phyloP scores from a whole-genome alignment of 2,888 invertebrate species.

The Acanthosepion esculentum region DNA sequence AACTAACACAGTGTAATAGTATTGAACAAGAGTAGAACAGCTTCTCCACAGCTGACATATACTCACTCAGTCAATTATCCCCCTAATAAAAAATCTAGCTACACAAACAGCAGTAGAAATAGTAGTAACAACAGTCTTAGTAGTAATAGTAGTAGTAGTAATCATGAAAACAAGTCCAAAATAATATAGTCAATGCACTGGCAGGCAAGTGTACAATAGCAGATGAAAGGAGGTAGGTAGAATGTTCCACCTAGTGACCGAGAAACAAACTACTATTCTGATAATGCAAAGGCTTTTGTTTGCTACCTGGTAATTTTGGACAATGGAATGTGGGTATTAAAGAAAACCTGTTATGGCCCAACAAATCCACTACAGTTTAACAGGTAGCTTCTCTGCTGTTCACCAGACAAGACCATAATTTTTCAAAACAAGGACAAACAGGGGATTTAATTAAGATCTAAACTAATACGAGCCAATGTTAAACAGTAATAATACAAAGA shows the following conservation, averaged over 20 bases:
- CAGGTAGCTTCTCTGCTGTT: constrained; percentile 22
- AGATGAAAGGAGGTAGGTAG: not conserved
- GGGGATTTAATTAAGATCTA: constrained; percentile 25
- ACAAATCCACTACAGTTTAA: not conserved
- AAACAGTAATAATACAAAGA: constrained; percentile 16
- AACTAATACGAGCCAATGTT: not conserved
- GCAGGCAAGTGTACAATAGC: constrained; percentile 8
- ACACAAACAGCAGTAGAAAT: not conserved
- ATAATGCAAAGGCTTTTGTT: constrained; percentile 33
- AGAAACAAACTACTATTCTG: constrained; percentile 33
- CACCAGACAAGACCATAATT: not conserved
- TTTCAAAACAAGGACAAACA: constrained; percentile 11
- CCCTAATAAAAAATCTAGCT: constrained; percentile 20
- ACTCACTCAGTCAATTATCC: not conserved
- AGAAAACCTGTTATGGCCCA: constrained; percentile 25
- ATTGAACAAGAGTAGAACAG: not conserved
- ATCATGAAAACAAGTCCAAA: not conserved
- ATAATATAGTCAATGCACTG: constrained; percentile 15
- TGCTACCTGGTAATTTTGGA: constrained; percentile 23
- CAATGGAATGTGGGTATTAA: constrained; percentile 33
- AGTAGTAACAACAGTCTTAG: too few species aligned
- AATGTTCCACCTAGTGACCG: constrained; percentile 33
- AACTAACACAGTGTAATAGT: not conserved
- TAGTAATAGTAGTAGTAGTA: not conserved
- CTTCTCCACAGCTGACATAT: not conserved